Percentiles rank a stretch among this genome's conserved stretches.
Conservation (phyloP, 2,888 invertebrate species). For the Mimachlamys varia region DNA sequence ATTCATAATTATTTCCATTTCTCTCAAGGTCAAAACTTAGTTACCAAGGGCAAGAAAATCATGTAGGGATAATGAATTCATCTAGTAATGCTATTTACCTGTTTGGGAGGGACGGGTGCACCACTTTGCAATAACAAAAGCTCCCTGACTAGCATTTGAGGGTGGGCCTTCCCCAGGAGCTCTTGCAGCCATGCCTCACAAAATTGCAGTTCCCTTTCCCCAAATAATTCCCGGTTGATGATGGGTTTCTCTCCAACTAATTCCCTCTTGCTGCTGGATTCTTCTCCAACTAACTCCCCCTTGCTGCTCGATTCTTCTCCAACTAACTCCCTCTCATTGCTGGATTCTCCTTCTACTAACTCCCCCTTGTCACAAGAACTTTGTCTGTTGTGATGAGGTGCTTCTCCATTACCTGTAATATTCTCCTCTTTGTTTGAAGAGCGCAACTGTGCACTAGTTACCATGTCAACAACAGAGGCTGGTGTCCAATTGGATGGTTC, state of each 20-base stretch:
- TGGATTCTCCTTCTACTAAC: background rate
- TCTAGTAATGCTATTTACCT: background rate
- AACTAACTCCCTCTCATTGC: conserved; percentile 2
- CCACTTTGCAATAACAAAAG: conserved; percentile 85
- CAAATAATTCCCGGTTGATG: conserved; percentile 40
- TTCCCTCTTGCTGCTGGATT: background rate
- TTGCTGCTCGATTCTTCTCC: background rate
- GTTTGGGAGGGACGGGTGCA: conserved; percentile 47
- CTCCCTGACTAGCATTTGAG: conserved; percentile 86
- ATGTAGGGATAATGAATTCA: no score
- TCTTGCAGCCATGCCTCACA: conserved; percentile 81
- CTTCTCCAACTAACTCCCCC: background rate
- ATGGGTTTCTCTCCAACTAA: conserved; percentile 39
- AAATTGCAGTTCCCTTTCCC: conserved; percentile 49
- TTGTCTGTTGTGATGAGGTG: background rate
- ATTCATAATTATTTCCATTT: no score
- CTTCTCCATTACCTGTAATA: background rate
- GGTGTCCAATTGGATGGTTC: conserved; percentile 49
- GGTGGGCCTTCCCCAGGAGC: conserved; percentile 85
- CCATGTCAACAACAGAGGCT: conserved; percentile 52
- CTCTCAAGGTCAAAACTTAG: no score
- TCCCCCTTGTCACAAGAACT: background rate
- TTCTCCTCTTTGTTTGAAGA: background rate
- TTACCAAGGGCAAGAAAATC: no score
- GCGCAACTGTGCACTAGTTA: background rate